Evolutionary conservation across 2,113 vertebrate species (phyloP), one percentile per base, ranked within the genome.

Genomic region (Syngnathoides biaculeatus): DNA sequence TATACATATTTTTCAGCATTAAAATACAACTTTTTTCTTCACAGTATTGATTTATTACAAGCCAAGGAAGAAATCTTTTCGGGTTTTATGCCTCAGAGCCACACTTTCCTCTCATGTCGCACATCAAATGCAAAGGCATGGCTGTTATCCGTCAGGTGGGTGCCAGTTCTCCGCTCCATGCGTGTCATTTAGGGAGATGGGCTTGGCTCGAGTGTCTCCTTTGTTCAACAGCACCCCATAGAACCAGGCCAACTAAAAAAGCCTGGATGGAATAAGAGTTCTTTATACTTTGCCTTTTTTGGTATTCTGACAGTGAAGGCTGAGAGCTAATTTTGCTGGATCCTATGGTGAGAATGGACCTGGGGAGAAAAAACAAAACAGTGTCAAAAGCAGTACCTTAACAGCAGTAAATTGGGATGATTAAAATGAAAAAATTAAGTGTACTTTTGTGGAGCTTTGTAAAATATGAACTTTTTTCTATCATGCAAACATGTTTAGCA

Each of bases 161-260:
- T 80, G 79, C 76, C 76, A 81, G 67, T 79, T 84, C 62, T 67
- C 50, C 74, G 53, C 71, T 55, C 65, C 72, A 56, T 73, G 73
- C 50, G 42, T 85, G 83, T 81, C 84, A 89, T 85, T 72, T 43
- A 75, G 86, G 71, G 76, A 50, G 75, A 85, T 72, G 63, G 75
- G 69, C 53, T 81, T 78, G 72, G 71, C 83, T 81, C 74, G 20
- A 58, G 62, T 39, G 57, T 73, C 73, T 78, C 50, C 39, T 64
- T 67, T 63, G 48, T 58, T 59, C 53, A 77, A 61, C 62, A 38
- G 64, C 12, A 65, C 59, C 73, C 75, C 67, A 67, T 14, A 64
- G 67, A 76, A 60, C 60, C 50, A 19, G 67, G 67, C 43, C 20
- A 35, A 58, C 70, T 47, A 62, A 56, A 61, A 63, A 68, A 40